phyloP scores from a whole-genome alignment of 2,888 invertebrate species.

The Tuberolachnus salignus region DNA sequence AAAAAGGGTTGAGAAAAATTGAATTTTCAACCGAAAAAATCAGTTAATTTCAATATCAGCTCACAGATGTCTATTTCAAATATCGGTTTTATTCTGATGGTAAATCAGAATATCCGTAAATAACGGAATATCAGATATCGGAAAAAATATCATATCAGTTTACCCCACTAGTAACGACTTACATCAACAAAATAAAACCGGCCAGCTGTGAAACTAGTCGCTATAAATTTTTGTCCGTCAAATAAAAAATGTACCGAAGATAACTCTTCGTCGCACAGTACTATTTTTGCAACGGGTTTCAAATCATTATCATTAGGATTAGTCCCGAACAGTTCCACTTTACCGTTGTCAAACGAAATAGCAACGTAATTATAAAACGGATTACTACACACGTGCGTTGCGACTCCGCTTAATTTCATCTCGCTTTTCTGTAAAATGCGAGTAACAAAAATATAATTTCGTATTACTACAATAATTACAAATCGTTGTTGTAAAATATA shows the following conservation, averaged over 20 bases:
- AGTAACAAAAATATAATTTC: not conserved
- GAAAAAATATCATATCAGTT: no score
- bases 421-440: conserved; percentile 15
- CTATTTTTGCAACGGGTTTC: conserved; percentile 24
- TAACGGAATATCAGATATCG: no score
- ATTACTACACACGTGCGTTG: conserved; percentile 32
- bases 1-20: no score
- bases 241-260: conserved; percentile 40
- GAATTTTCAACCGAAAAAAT: no score
- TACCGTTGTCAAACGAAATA: conserved; percentile 38
- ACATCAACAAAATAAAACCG: conserved; percentile 30
- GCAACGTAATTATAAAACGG: conserved; percentile 28
- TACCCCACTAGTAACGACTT: no score
- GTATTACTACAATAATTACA: no score
- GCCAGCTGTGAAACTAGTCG: conserved; percentile 14
- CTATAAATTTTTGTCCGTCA: conserved; percentile 17
- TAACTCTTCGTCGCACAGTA: conserved; percentile 40
- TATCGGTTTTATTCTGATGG: no score
- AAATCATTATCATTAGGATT: conserved; percentile 8
- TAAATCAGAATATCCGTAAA: no score
- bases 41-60: no score
- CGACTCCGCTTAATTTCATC: conserved; percentile 17
- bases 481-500: conserved; percentile 15
- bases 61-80: no score
- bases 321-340: conserved; percentile 29